phyloP scores from a whole-genome alignment of 1,140 invertebrate species.

The Ladona fulva region DNA sequence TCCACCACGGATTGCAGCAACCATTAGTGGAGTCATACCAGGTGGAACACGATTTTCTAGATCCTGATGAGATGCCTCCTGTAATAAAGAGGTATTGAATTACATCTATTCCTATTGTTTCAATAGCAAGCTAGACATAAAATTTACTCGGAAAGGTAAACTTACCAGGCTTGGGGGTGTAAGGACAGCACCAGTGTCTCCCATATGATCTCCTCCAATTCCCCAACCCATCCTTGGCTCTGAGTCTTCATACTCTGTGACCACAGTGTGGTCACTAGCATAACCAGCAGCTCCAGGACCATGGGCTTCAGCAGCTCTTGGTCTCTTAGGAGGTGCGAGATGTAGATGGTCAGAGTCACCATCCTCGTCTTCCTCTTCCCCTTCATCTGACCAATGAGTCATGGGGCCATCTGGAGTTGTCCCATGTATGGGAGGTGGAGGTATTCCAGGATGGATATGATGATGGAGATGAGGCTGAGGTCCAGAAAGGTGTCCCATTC shows the following conservation, averaged over 20 bases:
- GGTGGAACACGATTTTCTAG: slow-evolving; percentile 78
- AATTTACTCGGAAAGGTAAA: not conserved
- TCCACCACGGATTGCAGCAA: slow-evolving; percentile 76
- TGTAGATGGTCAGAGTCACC: slow-evolving; percentile 53
- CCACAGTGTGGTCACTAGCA: slow-evolving; percentile 74
- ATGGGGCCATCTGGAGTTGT: slow-evolving; percentile 20
- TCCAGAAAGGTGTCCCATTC: slow-evolving; percentile 15
- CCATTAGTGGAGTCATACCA: slow-evolving; percentile 91
- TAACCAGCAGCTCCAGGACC: slow-evolving; percentile 54
- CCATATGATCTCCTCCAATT: not conserved
- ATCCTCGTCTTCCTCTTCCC: not conserved
- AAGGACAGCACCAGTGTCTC: slow-evolving; percentile 37
- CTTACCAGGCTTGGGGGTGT: slow-evolving; percentile 51
- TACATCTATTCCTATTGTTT: too few species aligned
- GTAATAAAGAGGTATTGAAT: slow-evolving; percentile 20
- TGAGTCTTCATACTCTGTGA: slow-evolving; percentile 82
- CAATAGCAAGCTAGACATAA: not conserved
- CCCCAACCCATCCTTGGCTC: slow-evolving; percentile 52
- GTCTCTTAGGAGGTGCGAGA: slow-evolving; percentile 71
- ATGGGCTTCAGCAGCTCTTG: slow-evolving; percentile 41
- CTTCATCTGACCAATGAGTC: slow-evolving; percentile 74
- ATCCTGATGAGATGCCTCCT: slow-evolving; percentile 46
- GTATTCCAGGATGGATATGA: not conserved
- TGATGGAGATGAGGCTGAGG: not conserved
- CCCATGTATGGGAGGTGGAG: not conserved